These are phyloP conservation scores for Rhamnusium bicolor DNA, from an alignment of 2,888 invertebrate genomes.

Conservation along the genomic window DNA sequence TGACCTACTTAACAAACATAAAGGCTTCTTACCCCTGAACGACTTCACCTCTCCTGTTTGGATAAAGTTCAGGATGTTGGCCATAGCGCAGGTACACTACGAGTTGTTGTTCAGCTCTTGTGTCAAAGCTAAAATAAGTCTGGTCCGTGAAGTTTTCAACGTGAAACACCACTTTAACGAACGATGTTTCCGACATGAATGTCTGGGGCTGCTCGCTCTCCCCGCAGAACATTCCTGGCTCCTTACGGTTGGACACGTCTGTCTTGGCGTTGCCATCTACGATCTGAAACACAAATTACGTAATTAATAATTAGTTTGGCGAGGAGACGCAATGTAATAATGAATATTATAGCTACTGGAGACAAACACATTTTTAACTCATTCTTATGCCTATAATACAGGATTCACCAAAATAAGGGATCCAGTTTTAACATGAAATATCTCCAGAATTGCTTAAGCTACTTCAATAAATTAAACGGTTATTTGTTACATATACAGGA, in stretches of 20 bases:
- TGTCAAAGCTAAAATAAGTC: conserved; percentile 89
- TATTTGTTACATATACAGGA: too few relatives aligned
- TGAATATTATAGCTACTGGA: too few relatives aligned
- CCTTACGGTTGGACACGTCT: conserved; percentile 89
- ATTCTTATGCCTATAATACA: too few relatives aligned
- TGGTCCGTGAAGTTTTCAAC: conserved; percentile 95
- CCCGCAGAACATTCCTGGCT: conserved; percentile 93
- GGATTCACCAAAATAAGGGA: too few relatives aligned
- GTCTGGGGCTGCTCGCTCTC: conserved; percentile 95
- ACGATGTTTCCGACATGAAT: conserved; percentile 95
- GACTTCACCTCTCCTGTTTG: conserved; percentile 90
- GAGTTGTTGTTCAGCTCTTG: conserved; percentile 91
- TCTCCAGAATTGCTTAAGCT: too few relatives aligned
- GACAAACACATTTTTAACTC: too few relatives aligned
- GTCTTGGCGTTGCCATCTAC: conserved; percentile 93
- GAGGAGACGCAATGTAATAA: not conserved
- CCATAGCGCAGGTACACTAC: conserved; percentile 93
- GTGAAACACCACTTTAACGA: conserved; percentile 92
- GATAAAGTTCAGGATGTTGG: conserved; percentile 94
- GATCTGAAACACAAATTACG: conserved; percentile 77
- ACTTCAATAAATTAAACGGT: too few relatives aligned
- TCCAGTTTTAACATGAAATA: too few relatives aligned
- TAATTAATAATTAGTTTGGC: not conserved
- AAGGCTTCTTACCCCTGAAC: conserved; percentile 83
- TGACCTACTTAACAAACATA: not conserved